phyloP scores from a whole-genome alignment of 2,113 vertebrate genomes.

The Taurulus bubalis region DNA sequence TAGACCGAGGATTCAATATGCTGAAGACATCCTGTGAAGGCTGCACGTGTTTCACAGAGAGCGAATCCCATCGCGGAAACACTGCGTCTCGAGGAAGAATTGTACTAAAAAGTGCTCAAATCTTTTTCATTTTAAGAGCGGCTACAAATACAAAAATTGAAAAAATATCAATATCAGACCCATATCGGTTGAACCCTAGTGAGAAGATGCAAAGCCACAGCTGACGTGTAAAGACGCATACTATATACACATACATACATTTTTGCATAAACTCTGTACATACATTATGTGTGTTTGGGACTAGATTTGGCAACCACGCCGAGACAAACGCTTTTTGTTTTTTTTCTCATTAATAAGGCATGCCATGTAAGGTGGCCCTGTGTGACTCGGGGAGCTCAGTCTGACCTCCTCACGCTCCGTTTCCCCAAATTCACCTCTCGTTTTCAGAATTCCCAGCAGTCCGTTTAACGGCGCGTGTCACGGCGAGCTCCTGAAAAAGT shows the following conservation, averaged over 20 bases:
- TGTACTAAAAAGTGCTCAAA: conserved; percentile 20
- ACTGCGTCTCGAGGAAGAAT: not conserved
- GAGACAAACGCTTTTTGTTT: conserved; percentile 19
- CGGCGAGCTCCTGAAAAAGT: not conserved
- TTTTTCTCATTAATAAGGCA: conserved; percentile 55
- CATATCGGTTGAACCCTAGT: conserved; percentile 43
- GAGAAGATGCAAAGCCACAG: conserved; percentile 28
- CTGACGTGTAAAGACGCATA: conserved; percentile 17
- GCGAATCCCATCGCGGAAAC: not conserved
- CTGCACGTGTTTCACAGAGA: not conserved
- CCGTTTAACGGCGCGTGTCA: not conserved
- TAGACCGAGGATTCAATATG: conserved; percentile 12
- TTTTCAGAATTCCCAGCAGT: not conserved
- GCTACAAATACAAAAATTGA: conserved; percentile 49
- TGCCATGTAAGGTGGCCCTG: conserved; percentile 45
- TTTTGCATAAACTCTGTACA: conserved; percentile 64
- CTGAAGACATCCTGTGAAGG: not conserved
- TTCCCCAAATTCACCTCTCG: not conserved
- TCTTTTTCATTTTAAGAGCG: conserved; percentile 18
- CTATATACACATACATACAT: conserved; percentile 32
- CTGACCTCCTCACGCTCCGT: not conserved
- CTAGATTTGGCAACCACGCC: conserved; percentile 50
- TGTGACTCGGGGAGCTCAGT: conserved; percentile 32
- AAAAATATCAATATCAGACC: conserved; percentile 21
- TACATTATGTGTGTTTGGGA: conserved; percentile 47